A percentile compares a stretch with the other conserved stretches of the same genome.
phyloP scores from a whole-genome alignment of 2,888 invertebrate genomes.

The Bugulina stolonifera region DNA sequence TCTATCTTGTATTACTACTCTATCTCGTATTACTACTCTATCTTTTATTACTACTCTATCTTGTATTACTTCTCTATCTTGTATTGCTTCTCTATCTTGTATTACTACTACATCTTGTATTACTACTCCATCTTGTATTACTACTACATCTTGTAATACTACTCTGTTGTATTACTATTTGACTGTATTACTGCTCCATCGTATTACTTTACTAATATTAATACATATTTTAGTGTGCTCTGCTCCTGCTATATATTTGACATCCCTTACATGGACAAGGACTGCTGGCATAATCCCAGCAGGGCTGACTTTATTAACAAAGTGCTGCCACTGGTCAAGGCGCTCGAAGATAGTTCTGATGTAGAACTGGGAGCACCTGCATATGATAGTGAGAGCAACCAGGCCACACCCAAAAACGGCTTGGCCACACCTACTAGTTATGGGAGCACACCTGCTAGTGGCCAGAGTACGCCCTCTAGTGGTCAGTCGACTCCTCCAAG shows the following conservation, averaged over 20 bases:
- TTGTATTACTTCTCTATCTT: no score
- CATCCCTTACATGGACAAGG: conserved; percentile 4
- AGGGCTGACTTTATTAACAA: conserved; percentile 2
- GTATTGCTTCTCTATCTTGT: no score
- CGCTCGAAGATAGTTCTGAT: conserved; percentile 1
- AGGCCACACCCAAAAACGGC: neutral
- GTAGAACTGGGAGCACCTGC: neutral
- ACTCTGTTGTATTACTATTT: no score
- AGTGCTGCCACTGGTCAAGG: conserved; percentile 15
- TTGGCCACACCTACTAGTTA: neutral
- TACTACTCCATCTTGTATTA: no score
- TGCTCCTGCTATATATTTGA: conserved; percentile 24
- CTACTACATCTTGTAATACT: no score
- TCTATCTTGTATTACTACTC: no score
- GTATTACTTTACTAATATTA: neutral
- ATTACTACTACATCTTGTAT: no score
- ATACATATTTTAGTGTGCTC: neutral
- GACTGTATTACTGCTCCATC: neutral
- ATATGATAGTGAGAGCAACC: neutral
- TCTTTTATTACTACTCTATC: no score
- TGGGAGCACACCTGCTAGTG: neutral
- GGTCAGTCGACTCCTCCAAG: neutral
- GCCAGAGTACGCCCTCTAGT: neutral
- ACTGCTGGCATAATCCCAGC: conserved; percentile 18
- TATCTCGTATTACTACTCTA: no score